Percentiles rank a stretch among this genome's conserved stretches.
phyloP scores from a whole-genome alignment of 2,797 vertebrate genomes.

The Pseudocheirus occidentalis region DNA sequence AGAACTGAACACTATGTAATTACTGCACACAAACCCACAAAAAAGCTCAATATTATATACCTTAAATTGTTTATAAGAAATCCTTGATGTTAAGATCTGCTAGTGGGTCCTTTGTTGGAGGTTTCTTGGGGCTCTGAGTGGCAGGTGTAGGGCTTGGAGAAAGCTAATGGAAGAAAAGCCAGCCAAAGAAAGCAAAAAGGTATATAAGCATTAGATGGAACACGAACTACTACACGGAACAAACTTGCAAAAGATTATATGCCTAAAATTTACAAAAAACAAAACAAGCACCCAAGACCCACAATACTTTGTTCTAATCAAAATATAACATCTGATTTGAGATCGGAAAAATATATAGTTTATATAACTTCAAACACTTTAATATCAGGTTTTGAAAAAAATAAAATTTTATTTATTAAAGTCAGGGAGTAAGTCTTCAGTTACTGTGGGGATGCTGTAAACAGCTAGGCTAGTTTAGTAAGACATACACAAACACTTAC shows the following conservation, averaged over 20 bases:
- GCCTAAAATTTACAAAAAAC: constrained; percentile 39
- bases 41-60: constrained; percentile 82
- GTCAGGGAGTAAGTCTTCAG: constrained; percentile 26
- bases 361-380: constrained; percentile 42
- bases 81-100: constrained; percentile 99
- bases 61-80: constrained; percentile 96
- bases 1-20: constrained; percentile 35
- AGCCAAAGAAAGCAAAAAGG: constrained; percentile 80
- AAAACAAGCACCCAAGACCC: background rate
- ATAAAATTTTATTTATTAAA: background rate
- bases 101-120: constrained; percentile 98
- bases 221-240: constrained; percentile 57
- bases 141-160: constrained; percentile 94
- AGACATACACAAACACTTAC: constrained; percentile 1
- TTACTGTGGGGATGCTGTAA: constrained; percentile 42
- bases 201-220: constrained; percentile 76
- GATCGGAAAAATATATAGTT: constrained; percentile 1
- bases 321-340: constrained; percentile 48
- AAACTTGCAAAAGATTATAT: constrained; percentile 65
- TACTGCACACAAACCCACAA: constrained; percentile 66
- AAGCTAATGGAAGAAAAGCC: constrained; percentile 85
- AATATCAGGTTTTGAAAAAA: constrained; percentile 44
- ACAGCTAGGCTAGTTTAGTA: constrained; percentile 7
- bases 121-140: constrained; percentile 97
- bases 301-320: constrained; percentile 17